Evolutionary conservation across 2,113 vertebrate species (phyloP).

Genomic region (Oncorhynchus clarkii): DNA sequence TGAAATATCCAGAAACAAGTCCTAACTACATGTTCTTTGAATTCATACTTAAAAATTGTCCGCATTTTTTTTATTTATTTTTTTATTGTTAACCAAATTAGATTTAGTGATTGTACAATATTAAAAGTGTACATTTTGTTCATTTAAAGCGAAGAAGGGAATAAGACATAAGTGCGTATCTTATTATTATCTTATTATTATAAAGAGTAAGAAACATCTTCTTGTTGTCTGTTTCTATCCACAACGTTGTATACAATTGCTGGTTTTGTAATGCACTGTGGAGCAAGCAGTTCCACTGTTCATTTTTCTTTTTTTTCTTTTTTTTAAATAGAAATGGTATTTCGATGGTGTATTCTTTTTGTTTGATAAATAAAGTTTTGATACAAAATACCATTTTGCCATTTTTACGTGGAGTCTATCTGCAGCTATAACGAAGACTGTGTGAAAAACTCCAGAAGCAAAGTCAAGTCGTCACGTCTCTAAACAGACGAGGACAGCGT

Average conservation of each 20-base stretch:
- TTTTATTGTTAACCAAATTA: constrained; percentile 86
- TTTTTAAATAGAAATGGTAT: constrained; percentile 85
- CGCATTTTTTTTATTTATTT: constrained; percentile 43
- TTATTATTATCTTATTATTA: constrained; percentile 63
- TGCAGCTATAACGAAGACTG: not conserved
- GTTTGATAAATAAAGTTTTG: constrained; percentile 98
- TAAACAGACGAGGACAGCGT: too few species aligned
- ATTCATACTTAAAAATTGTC: constrained; percentile 75
- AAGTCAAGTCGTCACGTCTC: too few species aligned
- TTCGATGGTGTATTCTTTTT: constrained; percentile 92
- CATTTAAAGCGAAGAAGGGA: constrained; percentile 52
- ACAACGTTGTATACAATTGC: constrained; percentile 86
- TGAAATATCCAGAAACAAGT: constrained; percentile 40
- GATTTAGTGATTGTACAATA: constrained; percentile 81
- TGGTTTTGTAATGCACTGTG: constrained; percentile 95
- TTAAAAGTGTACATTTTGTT: constrained; percentile 84
- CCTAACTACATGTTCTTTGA: constrained; percentile 69
- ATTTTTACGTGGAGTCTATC: constrained; percentile 24
- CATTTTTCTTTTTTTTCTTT: constrained; percentile 78
- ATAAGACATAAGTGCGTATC: constrained; percentile 66
- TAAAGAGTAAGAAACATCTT: constrained; percentile 44
- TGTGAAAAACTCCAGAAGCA: not conserved
- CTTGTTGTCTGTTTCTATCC: constrained; percentile 83
- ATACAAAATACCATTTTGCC: constrained; percentile 78
- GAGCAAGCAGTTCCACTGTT: constrained; percentile 89